Evolutionary conservation across 23 tunicate genomes (phyloP).

Genomic region (Trididemnum miniatum): DNA sequence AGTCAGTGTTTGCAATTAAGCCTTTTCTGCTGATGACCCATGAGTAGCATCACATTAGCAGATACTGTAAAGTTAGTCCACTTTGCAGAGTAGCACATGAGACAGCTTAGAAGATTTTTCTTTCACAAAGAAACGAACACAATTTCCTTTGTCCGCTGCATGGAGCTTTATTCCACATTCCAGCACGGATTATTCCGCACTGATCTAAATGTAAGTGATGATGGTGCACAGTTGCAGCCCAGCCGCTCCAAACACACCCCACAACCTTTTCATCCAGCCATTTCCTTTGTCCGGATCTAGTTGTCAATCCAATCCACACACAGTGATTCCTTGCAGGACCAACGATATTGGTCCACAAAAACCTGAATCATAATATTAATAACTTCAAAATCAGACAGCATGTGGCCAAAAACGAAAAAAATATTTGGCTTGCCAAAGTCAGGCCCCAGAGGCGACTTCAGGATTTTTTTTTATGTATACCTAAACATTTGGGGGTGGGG

Average conservation of each 20-base stretch:
- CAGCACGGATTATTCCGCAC: slow-evolving; percentile 53
- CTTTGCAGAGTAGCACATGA: too few relatives aligned
- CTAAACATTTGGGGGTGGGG: too few relatives aligned
- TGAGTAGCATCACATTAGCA: too few relatives aligned
- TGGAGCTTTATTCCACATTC: slow-evolving; percentile 29
- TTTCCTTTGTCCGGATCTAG: slow-evolving; percentile 40
- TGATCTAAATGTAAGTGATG: slow-evolving; percentile 18
- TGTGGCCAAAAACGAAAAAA: neutral
- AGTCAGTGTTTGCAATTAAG: too few relatives aligned
- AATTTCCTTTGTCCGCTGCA: slow-evolving; percentile 37
- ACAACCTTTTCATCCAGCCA: slow-evolving; percentile 58
- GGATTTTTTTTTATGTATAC: too few relatives aligned
- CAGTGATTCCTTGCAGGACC: slow-evolving; percentile 42
- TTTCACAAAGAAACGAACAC: slow-evolving; percentile 64
- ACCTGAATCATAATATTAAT: too few relatives aligned
- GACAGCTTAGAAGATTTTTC: slow-evolving; percentile 43
- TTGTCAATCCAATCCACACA: slow-evolving; percentile 70
- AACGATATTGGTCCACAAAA: slow-evolving; percentile 41
- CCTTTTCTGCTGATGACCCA: too few relatives aligned
- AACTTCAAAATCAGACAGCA: neutral
- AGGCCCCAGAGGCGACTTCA: too few relatives aligned
- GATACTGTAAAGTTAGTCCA: too few relatives aligned
- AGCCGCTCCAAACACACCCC: slow-evolving; percentile 35
- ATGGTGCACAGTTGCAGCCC: slow-evolving; percentile 23
- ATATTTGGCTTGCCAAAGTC: neutral